Conservation (phyloP, 2,888 invertebrate species). For the Catonia carolina region DNA sequence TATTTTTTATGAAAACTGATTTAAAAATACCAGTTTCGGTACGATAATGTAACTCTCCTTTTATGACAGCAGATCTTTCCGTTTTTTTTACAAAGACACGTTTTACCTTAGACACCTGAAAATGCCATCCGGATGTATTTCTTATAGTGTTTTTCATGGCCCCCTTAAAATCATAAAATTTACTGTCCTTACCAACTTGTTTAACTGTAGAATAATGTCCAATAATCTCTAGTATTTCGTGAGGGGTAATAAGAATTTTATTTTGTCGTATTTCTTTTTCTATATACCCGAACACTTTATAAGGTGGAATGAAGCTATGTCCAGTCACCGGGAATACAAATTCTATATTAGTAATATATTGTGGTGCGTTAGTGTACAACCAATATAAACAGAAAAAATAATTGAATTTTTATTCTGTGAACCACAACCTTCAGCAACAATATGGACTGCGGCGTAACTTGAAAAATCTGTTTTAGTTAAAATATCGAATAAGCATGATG, state of each 20-base stretch:
- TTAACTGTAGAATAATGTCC: background rate
- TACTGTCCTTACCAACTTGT: background rate
- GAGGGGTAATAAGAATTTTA: background rate
- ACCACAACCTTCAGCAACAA: too few species aligned
- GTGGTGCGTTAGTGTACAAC: slow-evolving; percentile 3
- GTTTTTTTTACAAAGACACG: background rate
- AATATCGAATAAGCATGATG: slow-evolving; percentile 6
- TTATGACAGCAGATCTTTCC: too few species aligned
- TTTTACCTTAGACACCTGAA: slow-evolving; percentile 2
- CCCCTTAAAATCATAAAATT: background rate
- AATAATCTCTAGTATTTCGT: background rate
- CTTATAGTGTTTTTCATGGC: background rate
- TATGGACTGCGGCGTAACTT: too few species aligned
- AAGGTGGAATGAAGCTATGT: background rate
- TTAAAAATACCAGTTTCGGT: too few species aligned
- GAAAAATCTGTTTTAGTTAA: too few species aligned
- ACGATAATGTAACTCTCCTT: too few species aligned
- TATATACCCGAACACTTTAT: background rate
- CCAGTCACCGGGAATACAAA: background rate
- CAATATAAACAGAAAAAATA: background rate
- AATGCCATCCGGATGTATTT: slow-evolving; percentile 4
- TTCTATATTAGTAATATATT: background rate
- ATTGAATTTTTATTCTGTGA: slow-evolving; percentile 3
- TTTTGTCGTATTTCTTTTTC: background rate
- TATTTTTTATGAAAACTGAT: too few species aligned